These are phyloP conservation scores for Petroica traversi DNA, from an alignment of 2,113 vertebrate species.

Conservation along the genomic window DNA sequence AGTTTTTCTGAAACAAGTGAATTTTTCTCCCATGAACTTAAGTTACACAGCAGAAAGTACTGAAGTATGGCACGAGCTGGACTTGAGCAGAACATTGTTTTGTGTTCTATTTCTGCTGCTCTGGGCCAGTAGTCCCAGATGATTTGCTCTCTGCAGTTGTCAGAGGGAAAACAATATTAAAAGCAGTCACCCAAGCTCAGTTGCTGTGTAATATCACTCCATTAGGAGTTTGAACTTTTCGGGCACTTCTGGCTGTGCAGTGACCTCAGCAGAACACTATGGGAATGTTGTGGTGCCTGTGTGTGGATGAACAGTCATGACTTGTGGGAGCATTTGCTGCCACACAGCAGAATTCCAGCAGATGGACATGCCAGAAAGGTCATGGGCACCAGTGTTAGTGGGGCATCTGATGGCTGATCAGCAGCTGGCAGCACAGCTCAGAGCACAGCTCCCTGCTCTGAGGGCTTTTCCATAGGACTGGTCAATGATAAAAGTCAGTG, in stretches of 20 bases:
- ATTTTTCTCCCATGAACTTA: neutral
- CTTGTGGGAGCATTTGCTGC: neutral
- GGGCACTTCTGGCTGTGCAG: neutral
- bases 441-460: neutral
- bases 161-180: neutral
- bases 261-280: slow-evolving; percentile 41
- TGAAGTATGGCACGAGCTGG: neutral
- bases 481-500: neutral
- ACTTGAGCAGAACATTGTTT: neutral
- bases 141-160: neutral
- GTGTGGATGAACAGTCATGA: neutral
- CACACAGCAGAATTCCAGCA: slow-evolving; percentile 18
- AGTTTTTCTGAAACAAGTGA: neutral
- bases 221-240: neutral
- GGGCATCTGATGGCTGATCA: neutral
- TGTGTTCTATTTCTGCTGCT: neutral
- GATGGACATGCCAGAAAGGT: slow-evolving; percentile 41
- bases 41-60: neutral
- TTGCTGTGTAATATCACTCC: neutral
- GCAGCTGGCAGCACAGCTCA: neutral
- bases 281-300: neutral
- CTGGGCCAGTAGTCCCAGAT: neutral
- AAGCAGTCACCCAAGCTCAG: neutral
- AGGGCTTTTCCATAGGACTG: neutral
- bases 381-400: neutral